Evolutionary conservation across 2,113 vertebrate genomes (phyloP), one percentile per base, ranked within the genome.

Genomic region (Notarius lentiginosus): DNA sequence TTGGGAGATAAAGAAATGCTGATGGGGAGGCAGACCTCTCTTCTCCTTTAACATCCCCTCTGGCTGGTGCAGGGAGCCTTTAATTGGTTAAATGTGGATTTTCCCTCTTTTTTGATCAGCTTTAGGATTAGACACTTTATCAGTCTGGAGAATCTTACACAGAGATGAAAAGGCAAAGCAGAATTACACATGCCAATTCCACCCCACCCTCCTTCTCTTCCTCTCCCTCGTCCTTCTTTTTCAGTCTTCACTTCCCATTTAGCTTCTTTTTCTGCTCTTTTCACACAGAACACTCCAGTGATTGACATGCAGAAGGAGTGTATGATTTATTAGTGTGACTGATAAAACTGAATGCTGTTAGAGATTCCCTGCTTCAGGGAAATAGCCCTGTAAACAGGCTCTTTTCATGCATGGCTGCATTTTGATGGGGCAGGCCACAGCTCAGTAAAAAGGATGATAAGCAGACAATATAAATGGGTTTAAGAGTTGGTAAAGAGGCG

Each of bases 31-130:
- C 95, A 91, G 92, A 93, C 94, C 94, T 70, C 51, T 68, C 17
- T 70, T 55, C 65, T 70, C 65, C 51, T 24, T 83, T 55, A 68
- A 70, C 18, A 56, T 51, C 93, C 87, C 94, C 95, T 95, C 95
- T 95, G 94, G 96, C 97, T 97, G 95, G 96, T 96, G 96, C 96
- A 91, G 94, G 92, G 95, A 95, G 88, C 95, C 95, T 97, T 97
- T 99, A 98, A 99, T 99, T 99, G 97, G 97, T 96, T 98, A 98
- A 98, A 98, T 98, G 97, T 96, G 97, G 97, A 97, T 98, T 97
- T 96, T 96, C 96, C 97, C 97, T 97, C 98, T 97, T 96, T 96
- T 97, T 97, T 97, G 96, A 99, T 99, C 97, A 97, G 94, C 95
- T 96, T 95, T 94, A 93, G 97, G 97, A 99, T 99, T 98, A 99